Evolutionary conservation across 1,140 invertebrate species (phyloP).

Genomic region (Drosophila pallidifrons): DNA sequence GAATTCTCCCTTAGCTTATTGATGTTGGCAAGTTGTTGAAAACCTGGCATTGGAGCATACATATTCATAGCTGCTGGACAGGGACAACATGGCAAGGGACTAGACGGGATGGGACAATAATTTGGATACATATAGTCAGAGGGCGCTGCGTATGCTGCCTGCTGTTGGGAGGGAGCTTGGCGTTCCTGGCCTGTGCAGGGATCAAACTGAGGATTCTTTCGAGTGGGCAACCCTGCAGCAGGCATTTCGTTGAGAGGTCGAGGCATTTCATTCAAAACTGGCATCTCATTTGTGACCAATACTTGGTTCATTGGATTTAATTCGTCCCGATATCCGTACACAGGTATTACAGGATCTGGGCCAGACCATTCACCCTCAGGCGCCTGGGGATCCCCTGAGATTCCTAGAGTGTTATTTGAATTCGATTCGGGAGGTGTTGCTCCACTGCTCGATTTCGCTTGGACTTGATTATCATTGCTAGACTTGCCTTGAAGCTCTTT

Average conservation of each 20-base stretch:
- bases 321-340: neutral
- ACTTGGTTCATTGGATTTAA: neutral
- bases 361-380: neutral
- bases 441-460: neutral
- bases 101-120: neutral
- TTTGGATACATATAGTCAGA: neutral
- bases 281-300: neutral
- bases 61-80: conserved; percentile 5
- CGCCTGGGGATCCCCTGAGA: neutral
- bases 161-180: neutral
- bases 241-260: neutral
- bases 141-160: neutral
- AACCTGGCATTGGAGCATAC: neutral
- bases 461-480: neutral
- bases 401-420: neutral
- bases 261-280: neutral
- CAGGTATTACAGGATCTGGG: neutral
- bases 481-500: no score
- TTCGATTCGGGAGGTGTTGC: neutral
- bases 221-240: conserved; percentile 53
- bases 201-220: conserved; percentile 39
- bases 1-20: neutral
- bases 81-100: neutral
- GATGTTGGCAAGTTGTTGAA: neutral
- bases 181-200: conserved; percentile 51